These are phyloP conservation scores for Peromyscus melanophrys DNA, from an alignment of 2,797 vertebrate genomes.

Conservation along the genomic window DNA sequence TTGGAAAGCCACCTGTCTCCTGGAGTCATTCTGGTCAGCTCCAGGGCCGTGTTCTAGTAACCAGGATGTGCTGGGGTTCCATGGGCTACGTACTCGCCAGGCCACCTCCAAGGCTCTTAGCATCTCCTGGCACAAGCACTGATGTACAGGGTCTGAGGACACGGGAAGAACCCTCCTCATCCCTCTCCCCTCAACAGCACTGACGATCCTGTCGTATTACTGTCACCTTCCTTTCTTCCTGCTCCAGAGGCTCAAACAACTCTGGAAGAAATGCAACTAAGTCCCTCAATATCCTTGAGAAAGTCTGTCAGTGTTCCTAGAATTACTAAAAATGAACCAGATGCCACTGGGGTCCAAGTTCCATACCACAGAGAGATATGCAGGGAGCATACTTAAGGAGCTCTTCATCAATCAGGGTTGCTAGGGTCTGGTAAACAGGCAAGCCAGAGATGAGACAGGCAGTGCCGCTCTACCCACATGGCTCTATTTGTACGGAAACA, in stretches of 20 bases:
- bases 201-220: not conserved
- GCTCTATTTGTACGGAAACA: not conserved
- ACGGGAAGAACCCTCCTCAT: rapidly evolving
- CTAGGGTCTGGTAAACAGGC: not conserved
- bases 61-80: not conserved
- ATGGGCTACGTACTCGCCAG: not conserved
- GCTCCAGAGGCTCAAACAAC: not conserved
- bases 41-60: not conserved
- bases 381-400: not conserved
- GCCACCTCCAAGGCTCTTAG: not conserved
- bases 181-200: not conserved
- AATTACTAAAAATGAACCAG: not conserved
- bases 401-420: not conserved
- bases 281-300: not conserved
- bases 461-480: not conserved
- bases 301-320: not conserved
- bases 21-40: not conserved
- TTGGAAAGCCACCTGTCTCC: not conserved
- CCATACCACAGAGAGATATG: not conserved
- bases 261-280: not conserved
- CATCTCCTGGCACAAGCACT: too few species aligned
- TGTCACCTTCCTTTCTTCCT: not conserved
- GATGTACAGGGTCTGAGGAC: not conserved
- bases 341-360: not conserved
- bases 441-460: not conserved